Percentiles rank a stretch among this genome's conserved stretches.
These are phyloP conservation scores for Lobophora halterata DNA, from an alignment of 2,888 invertebrate species.

Conservation along the genomic window DNA sequence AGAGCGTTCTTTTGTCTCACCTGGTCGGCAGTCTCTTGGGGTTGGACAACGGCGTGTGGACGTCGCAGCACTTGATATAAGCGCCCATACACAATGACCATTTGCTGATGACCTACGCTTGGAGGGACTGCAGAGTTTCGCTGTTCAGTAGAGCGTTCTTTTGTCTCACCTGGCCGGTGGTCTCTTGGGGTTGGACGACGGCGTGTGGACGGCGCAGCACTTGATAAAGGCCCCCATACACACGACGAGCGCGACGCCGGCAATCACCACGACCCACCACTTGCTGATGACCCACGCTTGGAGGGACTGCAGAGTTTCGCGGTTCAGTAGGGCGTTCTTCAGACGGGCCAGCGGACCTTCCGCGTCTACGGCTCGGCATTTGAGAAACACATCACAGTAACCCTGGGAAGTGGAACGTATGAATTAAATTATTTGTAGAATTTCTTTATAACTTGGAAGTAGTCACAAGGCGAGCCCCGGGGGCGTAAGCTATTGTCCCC, in stretches of 20 bases:
- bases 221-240: constrained; percentile 99
- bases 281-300: constrained; percentile 96
- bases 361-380: constrained; percentile 98
- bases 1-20: too few species aligned
- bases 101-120: too few species aligned
- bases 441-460: too few species aligned
- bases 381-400: constrained; percentile 99
- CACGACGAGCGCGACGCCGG: constrained; percentile 94
- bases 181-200: constrained; percentile 98
- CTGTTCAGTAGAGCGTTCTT: constrained; percentile 81
- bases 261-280: constrained; percentile 97
- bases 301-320: constrained; percentile 91
- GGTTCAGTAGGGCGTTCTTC: constrained; percentile 96
- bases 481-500: too few species aligned
- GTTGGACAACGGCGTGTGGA: too few species aligned
- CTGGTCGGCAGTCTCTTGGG: too few species aligned
- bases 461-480: too few species aligned
- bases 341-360: constrained; percentile 98
- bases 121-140: constrained; percentile 92
- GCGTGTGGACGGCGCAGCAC: constrained; percentile 99
- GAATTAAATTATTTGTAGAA: too few species aligned
- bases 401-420: constrained; percentile 84
- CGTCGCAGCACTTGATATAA: too few species aligned
- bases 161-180: constrained; percentile 89
- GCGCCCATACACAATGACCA: too few species aligned